A percentile compares a stretch with the other conserved stretches of the same genome.
phyloP scores from a whole-genome alignment of 2,113 vertebrate species.

The Rafetus swinhoei region DNA sequence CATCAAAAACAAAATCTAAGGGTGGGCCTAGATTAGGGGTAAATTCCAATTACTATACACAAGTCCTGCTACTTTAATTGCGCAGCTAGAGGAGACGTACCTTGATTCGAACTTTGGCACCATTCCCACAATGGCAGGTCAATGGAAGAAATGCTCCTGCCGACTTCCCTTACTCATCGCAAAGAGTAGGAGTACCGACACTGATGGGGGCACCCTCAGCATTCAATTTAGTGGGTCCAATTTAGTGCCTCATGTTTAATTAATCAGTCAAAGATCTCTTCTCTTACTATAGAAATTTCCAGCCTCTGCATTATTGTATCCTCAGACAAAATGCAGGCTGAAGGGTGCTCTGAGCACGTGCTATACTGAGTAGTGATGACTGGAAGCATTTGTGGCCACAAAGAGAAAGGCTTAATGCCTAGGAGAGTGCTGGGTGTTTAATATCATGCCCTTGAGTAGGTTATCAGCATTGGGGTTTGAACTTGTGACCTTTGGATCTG shows the following conservation, averaged over 20 bases:
- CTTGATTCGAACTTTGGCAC: too few relatives aligned
- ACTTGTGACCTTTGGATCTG: not conserved
- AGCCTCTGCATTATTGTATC: fast-evolving
- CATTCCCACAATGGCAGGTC: too few relatives aligned
- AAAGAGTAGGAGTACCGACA: too few relatives aligned
- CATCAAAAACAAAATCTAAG: not conserved
- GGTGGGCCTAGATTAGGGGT: too few relatives aligned
- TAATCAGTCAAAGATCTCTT: not conserved
- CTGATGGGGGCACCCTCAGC: too few relatives aligned
- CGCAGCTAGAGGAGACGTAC: too few relatives aligned
- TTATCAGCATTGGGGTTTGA: not conserved
- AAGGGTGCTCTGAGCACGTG: not conserved
- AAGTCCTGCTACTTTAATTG: too few relatives aligned
- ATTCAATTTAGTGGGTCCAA: too few relatives aligned
- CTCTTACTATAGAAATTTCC: not conserved
- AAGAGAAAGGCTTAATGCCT: not conserved
- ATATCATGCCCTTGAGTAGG: not conserved
- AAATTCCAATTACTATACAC: too few relatives aligned
- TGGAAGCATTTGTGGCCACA: not conserved
- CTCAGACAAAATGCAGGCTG: not conserved
- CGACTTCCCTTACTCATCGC: too few relatives aligned
- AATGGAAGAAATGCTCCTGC: too few relatives aligned
- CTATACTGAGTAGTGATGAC: too few relatives aligned
- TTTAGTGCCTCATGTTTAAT: not conserved
- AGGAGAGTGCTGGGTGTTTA: not conserved